Evolutionary conservation across 2,113 vertebrate species (phyloP), one percentile per base, ranked within the genome.

Genomic region (Dipodomys ordii): DNA sequence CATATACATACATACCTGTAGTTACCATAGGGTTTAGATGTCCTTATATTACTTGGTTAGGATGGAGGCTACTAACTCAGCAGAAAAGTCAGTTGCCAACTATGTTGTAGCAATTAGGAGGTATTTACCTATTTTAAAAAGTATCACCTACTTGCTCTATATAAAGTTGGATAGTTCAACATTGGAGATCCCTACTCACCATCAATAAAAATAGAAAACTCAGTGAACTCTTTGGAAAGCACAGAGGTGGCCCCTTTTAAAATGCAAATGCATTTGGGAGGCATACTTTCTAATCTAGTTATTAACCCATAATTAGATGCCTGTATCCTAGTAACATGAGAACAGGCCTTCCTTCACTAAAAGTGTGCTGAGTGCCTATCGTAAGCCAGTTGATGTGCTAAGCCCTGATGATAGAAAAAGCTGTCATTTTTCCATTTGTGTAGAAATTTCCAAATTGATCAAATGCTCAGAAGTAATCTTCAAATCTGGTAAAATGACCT

Each of bases 191-290:
- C n/a, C 57, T 73, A 22, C 15, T 3, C 44, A 35, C 53, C 15
- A 67, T 28, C 32, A 35, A 64, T 11, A 15, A 90, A 32, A 62
- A 28, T 83, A 77, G 39, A 32, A 95, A 93, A 35, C 23, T 82
- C 39, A 64, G 25, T 65, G n/a, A 89, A 46, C 79, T 72, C 20
- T 53, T 71, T 81, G 23, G 8, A 74, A 62, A 82, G 81, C 27
- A 35, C 30, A 64, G 12, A 87, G 3, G 68, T 23, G 46, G 30
- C 27, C 62, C 3, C 53, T 46, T 93, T 67, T 67, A 90, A 83
- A 74, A 88, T 83, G 44, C 49, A 88, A 62, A 74, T 94, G 10
- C 28, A 19, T 15, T 76, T 80, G n/a, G 39, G 87, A 91, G 76
- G 67, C n/a, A 60, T 65, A 39, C 44, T n/a, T 69, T 78, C 65